These are phyloP conservation scores for Lycophotia porphyrea DNA, from an alignment of 2,888 invertebrate genomes.

Conservation along the genomic window DNA sequence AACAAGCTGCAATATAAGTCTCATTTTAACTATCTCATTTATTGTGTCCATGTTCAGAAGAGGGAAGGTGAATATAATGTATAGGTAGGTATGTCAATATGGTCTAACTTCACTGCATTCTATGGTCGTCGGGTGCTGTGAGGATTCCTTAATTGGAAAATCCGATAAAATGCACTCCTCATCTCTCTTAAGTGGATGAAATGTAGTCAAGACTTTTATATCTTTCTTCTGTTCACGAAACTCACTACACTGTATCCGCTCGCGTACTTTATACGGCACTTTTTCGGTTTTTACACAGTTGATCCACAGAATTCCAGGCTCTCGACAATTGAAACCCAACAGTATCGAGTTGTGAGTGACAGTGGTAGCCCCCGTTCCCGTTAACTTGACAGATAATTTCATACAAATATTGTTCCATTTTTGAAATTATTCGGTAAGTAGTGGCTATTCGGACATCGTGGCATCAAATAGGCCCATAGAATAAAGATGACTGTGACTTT, in stretches of 20 bases:
- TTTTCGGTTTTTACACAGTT: too few relatives aligned
- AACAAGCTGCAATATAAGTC: neutral
- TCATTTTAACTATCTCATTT: neutral
- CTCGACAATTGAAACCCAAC: too few relatives aligned
- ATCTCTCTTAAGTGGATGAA: neutral
- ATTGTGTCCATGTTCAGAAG: neutral
- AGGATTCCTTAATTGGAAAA: neutral
- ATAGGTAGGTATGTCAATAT: neutral
- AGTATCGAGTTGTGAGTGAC: too few relatives aligned
- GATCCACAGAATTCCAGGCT: too few relatives aligned
- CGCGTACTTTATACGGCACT: too few relatives aligned
- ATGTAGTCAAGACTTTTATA: neutral
- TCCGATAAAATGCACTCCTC: conserved; percentile 3
- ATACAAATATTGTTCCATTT: too few relatives aligned
- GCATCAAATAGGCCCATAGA: too few relatives aligned
- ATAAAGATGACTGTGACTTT: neutral
- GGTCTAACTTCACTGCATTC: neutral
- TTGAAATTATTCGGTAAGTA: too few relatives aligned
- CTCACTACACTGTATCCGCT: neutral
- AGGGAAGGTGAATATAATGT: neutral
- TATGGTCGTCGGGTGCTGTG: neutral
- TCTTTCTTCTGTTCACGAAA: neutral
- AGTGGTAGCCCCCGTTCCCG: too few relatives aligned
- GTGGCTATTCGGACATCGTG: too few relatives aligned
- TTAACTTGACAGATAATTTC: too few relatives aligned